phyloP scores from a whole-genome alignment of 2,113 vertebrate species.

The Pachyramphus minor region DNA sequence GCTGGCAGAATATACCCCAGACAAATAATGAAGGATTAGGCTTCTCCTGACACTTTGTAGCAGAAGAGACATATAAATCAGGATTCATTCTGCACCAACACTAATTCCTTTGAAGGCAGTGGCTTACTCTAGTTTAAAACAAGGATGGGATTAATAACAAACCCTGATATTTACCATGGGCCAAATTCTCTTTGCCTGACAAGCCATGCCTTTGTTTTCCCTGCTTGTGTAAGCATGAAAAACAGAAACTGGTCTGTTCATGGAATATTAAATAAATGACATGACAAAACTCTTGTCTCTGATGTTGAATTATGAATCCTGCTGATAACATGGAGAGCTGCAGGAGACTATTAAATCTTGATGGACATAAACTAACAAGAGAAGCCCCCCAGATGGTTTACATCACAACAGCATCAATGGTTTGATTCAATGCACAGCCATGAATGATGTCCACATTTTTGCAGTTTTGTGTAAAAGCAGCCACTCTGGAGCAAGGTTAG shows the following conservation, averaged over 20 bases:
- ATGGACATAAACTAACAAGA: neutral
- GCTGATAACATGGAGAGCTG: neutral
- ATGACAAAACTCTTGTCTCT: neutral
- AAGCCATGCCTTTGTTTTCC: constrained; percentile 31
- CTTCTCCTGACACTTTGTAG: neutral
- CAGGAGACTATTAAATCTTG: neutral
- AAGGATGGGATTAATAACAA: constrained; percentile 39
- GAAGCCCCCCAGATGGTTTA: neutral
- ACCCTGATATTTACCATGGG: neutral
- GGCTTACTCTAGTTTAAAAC: constrained; percentile 6
- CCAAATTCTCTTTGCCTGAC: neutral
- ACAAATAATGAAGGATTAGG: constrained; percentile 47
- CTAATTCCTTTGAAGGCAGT: constrained; percentile 32
- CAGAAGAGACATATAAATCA: neutral
- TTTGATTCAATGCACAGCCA: neutral
- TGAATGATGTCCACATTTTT: neutral
- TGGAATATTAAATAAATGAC: constrained; percentile 40
- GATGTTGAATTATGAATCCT: neutral
- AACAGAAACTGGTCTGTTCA: neutral
- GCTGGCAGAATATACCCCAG: neutral
- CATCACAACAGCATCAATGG: neutral
- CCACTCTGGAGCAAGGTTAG: neutral
- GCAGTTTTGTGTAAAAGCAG: neutral
- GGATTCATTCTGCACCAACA: neutral
- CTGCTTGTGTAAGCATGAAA: constrained; percentile 14